Conservation (phyloP, 2,113 vertebrate species). For the Haemorhous mexicanus region DNA sequence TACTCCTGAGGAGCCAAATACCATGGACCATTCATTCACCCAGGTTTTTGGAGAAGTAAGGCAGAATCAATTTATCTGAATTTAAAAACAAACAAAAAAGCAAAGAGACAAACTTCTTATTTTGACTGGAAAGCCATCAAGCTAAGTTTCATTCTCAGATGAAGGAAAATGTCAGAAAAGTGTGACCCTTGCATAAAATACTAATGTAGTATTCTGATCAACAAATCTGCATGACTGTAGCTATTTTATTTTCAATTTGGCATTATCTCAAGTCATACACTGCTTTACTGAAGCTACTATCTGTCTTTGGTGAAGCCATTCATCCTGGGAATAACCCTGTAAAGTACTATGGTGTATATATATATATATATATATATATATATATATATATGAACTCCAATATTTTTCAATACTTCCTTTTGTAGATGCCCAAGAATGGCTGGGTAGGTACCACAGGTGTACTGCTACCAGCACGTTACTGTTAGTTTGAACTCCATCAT, state of each 20-base stretch:
- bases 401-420: neutral
- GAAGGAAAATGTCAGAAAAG: neutral
- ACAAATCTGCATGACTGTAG: neutral
- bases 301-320: neutral
- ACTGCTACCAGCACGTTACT: neutral
- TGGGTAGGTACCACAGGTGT: neutral
- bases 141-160: neutral
- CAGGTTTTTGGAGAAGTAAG: neutral
- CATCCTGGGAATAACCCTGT: neutral
- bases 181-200: neutral
- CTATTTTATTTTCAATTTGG: neutral
- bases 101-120: neutral
- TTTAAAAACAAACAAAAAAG: neutral
- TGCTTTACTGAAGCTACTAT: neutral
- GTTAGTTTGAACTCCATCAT: neutral
- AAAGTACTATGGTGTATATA: neutral
- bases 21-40: rapidly evolving
- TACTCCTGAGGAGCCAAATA: neutral
- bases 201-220: neutral
- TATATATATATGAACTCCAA: neutral
- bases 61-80: neutral
- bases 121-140: neutral
- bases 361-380: neutral
- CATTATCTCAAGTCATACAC: neutral
- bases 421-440: neutral